Conservation (phyloP, 1,140 invertebrate genomes). For the Neodiprion fabricii region DNA sequence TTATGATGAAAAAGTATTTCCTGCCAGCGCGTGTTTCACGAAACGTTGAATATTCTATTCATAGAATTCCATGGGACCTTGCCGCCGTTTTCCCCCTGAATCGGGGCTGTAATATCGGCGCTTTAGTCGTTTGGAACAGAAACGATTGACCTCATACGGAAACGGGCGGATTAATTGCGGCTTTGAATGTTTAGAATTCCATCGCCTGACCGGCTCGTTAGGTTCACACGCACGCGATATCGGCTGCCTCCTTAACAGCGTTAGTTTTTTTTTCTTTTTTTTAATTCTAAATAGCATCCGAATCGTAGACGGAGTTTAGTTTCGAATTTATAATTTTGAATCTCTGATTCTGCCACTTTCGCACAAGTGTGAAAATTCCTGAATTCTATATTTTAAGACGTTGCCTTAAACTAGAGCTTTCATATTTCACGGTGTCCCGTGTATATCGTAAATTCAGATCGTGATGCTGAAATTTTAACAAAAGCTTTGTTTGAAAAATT, state of each 20-base stretch:
- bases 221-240: not conserved
- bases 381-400: no score
- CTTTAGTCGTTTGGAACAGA: not conserved
- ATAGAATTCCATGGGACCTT: not conserved
- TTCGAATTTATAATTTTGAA: no score
- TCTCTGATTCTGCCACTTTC: no score
- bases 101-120: not conserved
- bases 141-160: not conserved
- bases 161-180: not conserved
- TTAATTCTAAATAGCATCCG: no score
- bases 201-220: not conserved
- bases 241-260: not conserved
- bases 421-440: no score
- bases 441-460: no score
- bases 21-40: not conserved
- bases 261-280: not conserved
- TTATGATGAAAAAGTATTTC: constrained; percentile 1
- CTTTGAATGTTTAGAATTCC: not conserved
- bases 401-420: no score
- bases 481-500: no score
- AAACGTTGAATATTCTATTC: constrained; percentile 3
- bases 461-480: no score
- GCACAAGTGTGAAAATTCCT: no score
- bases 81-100: not conserved
- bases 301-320: no score